Evolutionary conservation across 2,888 invertebrate species (phyloP).

Genomic region (Tuta absoluta): DNA sequence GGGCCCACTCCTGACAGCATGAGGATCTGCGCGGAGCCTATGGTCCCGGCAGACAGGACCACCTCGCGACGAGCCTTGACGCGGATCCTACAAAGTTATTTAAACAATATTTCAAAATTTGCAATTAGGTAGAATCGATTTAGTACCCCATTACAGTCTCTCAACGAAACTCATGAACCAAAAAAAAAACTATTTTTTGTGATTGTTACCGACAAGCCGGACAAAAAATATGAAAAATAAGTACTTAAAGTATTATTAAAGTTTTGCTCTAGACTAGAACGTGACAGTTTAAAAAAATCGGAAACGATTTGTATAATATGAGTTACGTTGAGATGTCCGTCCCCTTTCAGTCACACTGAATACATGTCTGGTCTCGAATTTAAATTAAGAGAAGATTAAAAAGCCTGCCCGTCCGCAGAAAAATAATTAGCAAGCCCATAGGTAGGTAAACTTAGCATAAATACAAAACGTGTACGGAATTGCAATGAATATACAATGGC

Average conservation of each 20-base stretch:
- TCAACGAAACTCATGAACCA: no score
- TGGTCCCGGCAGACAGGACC: conserved; percentile 89
- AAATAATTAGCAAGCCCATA: neutral
- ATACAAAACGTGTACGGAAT: neutral
- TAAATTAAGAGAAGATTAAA: neutral
- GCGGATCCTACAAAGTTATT: conserved; percentile 47
- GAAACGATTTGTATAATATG: no score
- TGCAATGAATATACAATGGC: conserved; percentile 8
- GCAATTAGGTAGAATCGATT: no score
- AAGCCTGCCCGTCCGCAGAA: neutral
- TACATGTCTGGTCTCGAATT: neutral
- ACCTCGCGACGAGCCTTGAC: conserved; percentile 86
- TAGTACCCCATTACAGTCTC: no score
- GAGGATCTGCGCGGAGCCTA: conserved; percentile 92
- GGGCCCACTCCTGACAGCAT: conserved; percentile 93
- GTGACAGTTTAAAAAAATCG: no score
- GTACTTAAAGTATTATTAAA: no score
- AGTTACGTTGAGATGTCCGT: no score
- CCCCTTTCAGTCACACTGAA: no score
- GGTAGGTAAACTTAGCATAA: conserved; percentile 28
- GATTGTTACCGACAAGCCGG: no score
- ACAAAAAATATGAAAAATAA: no score
- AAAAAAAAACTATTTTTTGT: no score
- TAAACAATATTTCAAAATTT: neutral
- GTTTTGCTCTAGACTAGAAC: no score